Evolutionary conservation across 37 sponge, comb jelly and placozoan genomes (phyloP), one percentile per base, ranked within the genome.

Genomic region (Lycopodina hypogea): DNA sequence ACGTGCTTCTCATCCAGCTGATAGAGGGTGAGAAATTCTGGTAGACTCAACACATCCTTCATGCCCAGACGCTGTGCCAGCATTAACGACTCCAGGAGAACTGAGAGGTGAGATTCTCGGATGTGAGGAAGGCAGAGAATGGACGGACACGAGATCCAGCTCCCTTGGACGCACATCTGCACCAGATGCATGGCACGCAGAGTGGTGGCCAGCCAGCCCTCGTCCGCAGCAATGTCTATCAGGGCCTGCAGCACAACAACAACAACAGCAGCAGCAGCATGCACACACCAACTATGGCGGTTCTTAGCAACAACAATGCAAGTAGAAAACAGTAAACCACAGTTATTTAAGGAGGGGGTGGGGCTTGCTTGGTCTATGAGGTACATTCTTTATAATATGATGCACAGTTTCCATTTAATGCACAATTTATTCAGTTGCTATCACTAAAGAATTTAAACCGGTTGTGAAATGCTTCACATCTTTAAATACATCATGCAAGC

Each of bases 161-260:
- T 64, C 2, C 88, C 99, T 48, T 98, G 99, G 6, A 95, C 75
- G 68, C 90, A 84, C 99, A 98, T 98, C 85, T 98, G 96, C 4
- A 98, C 77, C 37, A 95, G 70, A 38, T 81, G 84, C 76, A 88
- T 89, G 17, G 70, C 55, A 8, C 53, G 68, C 32, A 98, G 85
- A 14, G 90, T 76, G 36, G 90, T 88, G 17, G 80, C 75, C 50
- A 98, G 74, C 99, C 96, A 98, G 6, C 99, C 93, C 48, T 93
- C 91, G 74, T 83, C 86, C 15, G 99, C 93, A 45, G 91, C 76
- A 17, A 95, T 83, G 71, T 98, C 99, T 28, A 98, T 59, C 87
- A 98, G 74, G 11, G 98, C 91, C 95, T 97, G 51, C 9, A 58
- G 51, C 19, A 59, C 60, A 3, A 0, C 37, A 22, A 63, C 0